These are phyloP conservation scores for Cyanocitta stelleri DNA, from an alignment of 2,113 vertebrate genomes.

Conservation along the genomic window DNA sequence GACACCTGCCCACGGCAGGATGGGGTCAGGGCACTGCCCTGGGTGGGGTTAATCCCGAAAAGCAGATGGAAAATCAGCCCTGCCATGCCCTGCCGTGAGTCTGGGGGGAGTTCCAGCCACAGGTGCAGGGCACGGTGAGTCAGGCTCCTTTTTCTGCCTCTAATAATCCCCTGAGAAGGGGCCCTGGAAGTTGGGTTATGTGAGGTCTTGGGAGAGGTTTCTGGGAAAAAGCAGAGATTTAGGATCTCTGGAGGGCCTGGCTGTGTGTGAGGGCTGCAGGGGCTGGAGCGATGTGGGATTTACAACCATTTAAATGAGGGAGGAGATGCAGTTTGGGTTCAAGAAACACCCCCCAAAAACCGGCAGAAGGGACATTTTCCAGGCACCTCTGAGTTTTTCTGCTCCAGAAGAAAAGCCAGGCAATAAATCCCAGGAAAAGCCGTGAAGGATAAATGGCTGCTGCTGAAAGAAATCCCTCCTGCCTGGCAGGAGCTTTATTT, in stretches of 20 bases:
- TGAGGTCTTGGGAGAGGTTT: neutral
- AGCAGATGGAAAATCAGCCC: constrained; percentile 11
- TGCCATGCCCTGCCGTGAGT: neutral
- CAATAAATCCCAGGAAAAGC: neutral
- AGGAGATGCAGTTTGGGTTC: neutral
- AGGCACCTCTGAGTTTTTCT: neutral
- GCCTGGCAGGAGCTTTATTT: neutral
- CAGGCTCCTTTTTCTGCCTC: neutral
- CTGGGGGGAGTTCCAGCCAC: neutral
- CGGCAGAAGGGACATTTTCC: neutral
- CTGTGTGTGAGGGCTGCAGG: neutral
- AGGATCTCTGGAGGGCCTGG: neutral
- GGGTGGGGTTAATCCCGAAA: neutral
- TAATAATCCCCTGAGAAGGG: neutral
- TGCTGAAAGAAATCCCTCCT: neutral
- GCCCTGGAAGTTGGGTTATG: neutral
- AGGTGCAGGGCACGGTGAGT: neutral
- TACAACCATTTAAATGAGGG: neutral
- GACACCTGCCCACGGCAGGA: neutral
- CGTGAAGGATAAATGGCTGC: neutral
- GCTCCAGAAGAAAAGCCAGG: neutral
- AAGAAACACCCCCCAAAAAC: neutral
- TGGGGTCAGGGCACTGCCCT: neutral
- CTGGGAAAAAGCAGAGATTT: neutral
- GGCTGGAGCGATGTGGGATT: neutral